Percentiles rank a stretch among this genome's conserved stretches.
These are phyloP conservation scores for Coelopa pilipes DNA, from an alignment of 2,888 invertebrate genomes.

Conservation along the genomic window DNA sequence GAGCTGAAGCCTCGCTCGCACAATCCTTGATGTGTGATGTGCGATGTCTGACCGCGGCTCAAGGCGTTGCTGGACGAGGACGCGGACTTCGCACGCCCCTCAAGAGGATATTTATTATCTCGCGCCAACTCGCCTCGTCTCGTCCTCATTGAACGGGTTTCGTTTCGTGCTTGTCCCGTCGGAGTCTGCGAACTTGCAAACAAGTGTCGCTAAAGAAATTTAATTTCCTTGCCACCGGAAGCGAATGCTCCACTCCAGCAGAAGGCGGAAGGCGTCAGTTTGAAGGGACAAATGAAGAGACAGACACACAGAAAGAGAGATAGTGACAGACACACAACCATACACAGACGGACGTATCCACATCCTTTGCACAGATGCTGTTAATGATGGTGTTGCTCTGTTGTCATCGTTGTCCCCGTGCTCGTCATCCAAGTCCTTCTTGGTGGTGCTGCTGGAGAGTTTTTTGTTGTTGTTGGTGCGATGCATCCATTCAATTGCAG, in stretches of 20 bases:
- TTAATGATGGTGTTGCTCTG: slow-evolving; percentile 21
- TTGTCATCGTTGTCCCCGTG: slow-evolving; percentile 6
- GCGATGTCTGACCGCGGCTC: background rate
- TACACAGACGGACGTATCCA: background rate
- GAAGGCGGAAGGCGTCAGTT: background rate
- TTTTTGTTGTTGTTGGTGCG: slow-evolving; percentile 9
- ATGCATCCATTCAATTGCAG: slow-evolving; percentile 23
- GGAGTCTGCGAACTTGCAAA: background rate
- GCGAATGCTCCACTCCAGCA: background rate
- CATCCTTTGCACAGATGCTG: background rate
- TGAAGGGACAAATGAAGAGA: too few species aligned
- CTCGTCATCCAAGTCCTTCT: background rate
- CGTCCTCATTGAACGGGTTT: too few species aligned
- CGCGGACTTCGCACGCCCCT: background rate
- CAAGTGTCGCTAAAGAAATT: slow-evolving; percentile 5
- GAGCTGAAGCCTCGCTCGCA: too few species aligned
- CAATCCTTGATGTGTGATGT: background rate
- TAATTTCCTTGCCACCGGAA: slow-evolving; percentile 27
- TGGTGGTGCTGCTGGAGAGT: too few species aligned
- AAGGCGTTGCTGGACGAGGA: background rate
- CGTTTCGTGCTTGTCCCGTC: too few species aligned
- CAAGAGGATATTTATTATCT: slow-evolving; percentile 10
- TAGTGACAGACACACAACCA: background rate
- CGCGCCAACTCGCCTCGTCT: background rate
- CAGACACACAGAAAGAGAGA: background rate